Evolutionary conservation across 2,888 invertebrate genomes (phyloP).

Genomic region (Hanleya hanleyi): DNA sequence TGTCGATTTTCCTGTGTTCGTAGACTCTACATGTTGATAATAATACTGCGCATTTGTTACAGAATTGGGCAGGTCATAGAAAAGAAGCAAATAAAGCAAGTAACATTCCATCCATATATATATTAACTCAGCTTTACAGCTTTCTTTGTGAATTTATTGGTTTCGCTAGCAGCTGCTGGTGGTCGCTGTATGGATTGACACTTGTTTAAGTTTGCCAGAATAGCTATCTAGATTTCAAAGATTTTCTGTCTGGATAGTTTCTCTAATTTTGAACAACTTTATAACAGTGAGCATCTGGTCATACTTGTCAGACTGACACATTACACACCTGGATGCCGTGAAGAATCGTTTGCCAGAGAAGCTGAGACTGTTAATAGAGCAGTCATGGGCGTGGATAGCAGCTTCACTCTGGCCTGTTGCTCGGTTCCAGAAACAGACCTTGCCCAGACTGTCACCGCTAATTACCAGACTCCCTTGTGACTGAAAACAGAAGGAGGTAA

Average conservation of each 20-base stretch:
- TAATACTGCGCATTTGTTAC: no score
- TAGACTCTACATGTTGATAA: no score
- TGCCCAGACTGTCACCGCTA: conserved; percentile 51
- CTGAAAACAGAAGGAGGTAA: neutral
- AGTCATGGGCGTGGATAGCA: conserved; percentile 61
- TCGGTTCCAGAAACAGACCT: conserved; percentile 64
- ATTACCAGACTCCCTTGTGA: conserved; percentile 49
- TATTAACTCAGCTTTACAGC: no score
- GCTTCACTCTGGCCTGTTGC: conserved; percentile 60
- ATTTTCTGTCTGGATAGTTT: conserved; percentile 7
- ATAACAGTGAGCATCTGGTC: neutral
- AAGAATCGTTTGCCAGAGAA: conserved; percentile 59
- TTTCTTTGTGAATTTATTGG: no score
- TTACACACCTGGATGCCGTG: conserved; percentile 61
- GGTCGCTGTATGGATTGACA: no score
- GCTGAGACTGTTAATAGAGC: conserved; percentile 49
- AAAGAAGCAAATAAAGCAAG: no score
- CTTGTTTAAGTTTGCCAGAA: no score
- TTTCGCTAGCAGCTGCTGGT: no score
- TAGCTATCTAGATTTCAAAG: conserved; percentile 1
- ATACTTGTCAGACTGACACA: neutral
- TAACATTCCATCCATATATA: no score
- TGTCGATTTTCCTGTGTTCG: no score
- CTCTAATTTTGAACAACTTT: neutral
- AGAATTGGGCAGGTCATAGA: no score